A percentile compares a stretch with the other conserved stretches of the same genome.
These are phyloP conservation scores for Triplophysa bombifrons DNA, from an alignment of 2,797 vertebrate genomes.

Conservation along the genomic window DNA sequence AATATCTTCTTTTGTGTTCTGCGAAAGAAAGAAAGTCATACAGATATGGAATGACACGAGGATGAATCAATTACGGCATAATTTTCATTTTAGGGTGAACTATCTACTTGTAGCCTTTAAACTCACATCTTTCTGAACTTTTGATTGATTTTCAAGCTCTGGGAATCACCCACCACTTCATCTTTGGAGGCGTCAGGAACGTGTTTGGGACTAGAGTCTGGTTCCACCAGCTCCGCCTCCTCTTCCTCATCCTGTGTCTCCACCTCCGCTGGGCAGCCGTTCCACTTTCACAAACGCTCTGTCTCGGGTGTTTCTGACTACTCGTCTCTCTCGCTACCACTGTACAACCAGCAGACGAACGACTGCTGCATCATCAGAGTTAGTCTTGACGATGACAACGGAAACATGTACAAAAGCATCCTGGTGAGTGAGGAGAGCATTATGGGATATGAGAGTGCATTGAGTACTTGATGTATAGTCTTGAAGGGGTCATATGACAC, in stretches of 20 bases:
- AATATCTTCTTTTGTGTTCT: too few species aligned
- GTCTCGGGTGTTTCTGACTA: constrained; percentile 84
- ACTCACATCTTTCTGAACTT: background rate
- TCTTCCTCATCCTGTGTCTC: constrained; percentile 69
- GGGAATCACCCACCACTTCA: constrained; percentile 85
- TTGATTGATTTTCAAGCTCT: constrained; percentile 74
- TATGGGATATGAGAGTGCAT: background rate
- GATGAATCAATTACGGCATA: too few species aligned
- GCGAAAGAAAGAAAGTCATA: too few species aligned
- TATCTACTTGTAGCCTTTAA: background rate
- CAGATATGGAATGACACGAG: too few species aligned
- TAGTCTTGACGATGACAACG: constrained; percentile 87
- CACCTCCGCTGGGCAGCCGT: constrained; percentile 53
- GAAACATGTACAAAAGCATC: constrained; percentile 91
- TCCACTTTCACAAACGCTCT: constrained; percentile 84
- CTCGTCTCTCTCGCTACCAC: constrained; percentile 81
- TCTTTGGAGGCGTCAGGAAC: constrained; percentile 85
- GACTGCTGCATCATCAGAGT: constrained; percentile 90
- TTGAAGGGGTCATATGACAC: background rate
- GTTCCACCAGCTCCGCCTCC: constrained; percentile 60
- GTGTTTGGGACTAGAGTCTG: constrained; percentile 73
- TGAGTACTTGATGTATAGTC: background rate
- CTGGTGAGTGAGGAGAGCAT: constrained; percentile 43
- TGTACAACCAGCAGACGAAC: constrained; percentile 89
- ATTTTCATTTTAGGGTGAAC: too few species aligned